phyloP scores from a whole-genome alignment of 2,888 invertebrate genomes.

The Volucella inanis region DNA sequence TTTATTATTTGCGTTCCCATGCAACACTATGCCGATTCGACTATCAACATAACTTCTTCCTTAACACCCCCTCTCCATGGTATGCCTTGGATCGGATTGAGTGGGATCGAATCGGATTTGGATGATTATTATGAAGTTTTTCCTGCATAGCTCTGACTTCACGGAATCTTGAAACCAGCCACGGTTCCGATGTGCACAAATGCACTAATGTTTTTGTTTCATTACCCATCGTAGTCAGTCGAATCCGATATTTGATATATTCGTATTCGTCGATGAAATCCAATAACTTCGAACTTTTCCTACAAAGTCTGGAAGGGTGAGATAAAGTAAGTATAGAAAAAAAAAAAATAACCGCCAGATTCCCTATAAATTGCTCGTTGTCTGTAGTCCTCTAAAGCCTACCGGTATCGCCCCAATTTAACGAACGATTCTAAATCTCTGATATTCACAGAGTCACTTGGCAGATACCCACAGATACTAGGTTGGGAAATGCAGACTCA shows the following conservation, averaged over 20 bases:
- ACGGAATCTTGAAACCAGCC: neutral
- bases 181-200: conserved; percentile 28
- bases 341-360: conserved; percentile 20
- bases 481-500: conserved; percentile 6
- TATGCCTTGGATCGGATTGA: no score
- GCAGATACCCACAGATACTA: neutral
- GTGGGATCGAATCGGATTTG: neutral
- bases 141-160: neutral
- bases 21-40: neutral
- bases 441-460: conserved; percentile 42
- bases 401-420: conserved; percentile 61
- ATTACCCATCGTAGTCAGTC: conserved; percentile 20
- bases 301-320: conserved; percentile 43
- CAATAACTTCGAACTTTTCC: conserved; percentile 69
- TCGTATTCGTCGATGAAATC: conserved; percentile 44
- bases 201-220: conserved; percentile 47
- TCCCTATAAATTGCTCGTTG: conserved; percentile 64
- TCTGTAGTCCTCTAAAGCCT: conserved; percentile 47
- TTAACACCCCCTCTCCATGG: neutral
- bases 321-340: neutral
- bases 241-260: conserved; percentile 57
- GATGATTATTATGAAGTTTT: conserved; percentile 34
- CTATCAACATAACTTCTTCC: neutral
- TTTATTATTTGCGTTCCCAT: conserved; percentile 22
- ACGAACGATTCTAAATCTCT: conserved; percentile 58